Evolutionary conservation across 2,113 vertebrate genomes (phyloP), one percentile per base, ranked within the genome.

Genomic region (Columbina picui): DNA sequence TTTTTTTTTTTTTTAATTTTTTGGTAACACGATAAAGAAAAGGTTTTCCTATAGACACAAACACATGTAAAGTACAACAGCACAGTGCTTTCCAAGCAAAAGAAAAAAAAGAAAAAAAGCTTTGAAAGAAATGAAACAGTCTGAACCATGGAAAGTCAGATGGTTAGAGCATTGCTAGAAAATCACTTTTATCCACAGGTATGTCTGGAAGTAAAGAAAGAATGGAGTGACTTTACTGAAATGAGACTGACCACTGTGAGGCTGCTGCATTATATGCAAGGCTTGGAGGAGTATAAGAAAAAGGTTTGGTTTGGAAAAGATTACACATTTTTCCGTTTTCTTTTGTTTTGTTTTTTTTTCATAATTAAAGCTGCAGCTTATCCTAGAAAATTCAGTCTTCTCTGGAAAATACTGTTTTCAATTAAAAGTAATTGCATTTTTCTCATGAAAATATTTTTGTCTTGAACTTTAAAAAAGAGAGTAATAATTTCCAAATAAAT

Each of bases 201-300:
- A 98, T 97, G 98, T 98, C 98, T 98, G 96, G 90, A 97, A 98
- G 95, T 97, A 97, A 98, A 97, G 97, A 97, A 98, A 97, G 97
- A 95, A 97, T 98, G 98, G 96, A 95, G 96, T 97, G 97, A 97
- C 97, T 97, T 96, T 97, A 98, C 70, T 97, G 97, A 97, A 97
- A 98, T 98, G 97, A 98, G 95, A 98, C 98, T 98, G 98, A 98
- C 98, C 98, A 98, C 98, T 98, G 97, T 98, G 98, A 98, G 94
- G 97, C 98, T 98, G 98, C 97, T 96, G 98, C 98, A 98, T 98
- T 97, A 97, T 97, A 98, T 98, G 98, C 98, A 99, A 99, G 98
- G 98, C 98, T 98, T 98, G 97, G 97, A 97, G 97, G 91, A 98
- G 96, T 96, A 96, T 67, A 96, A 95, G 77, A 81, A 97, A 97